Base-by-base conservation (phyloP, 1,140 invertebrate species). In the Atta colombica region DNA sequence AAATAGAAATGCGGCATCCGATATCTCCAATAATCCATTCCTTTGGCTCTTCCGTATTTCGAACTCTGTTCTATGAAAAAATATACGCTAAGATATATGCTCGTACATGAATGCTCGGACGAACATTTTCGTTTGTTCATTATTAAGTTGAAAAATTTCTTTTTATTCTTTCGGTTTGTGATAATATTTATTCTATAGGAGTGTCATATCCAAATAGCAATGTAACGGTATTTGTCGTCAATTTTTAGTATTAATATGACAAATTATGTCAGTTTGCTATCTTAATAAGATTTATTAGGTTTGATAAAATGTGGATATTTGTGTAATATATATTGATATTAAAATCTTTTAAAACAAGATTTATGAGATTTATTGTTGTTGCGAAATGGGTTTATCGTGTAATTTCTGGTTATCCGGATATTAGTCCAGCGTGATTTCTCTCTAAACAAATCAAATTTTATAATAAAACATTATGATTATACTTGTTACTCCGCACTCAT, bases 21-120 rank as follows among this genome's bases (percentile, higher is more conserved):
- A 88, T 87, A 88, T 87, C 72, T 53, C 28, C 84, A 63, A 87
- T 88, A 86, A 85, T 51, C 31, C 82, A 25, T 51, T 5, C 72
- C 60, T 53, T 65, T 14, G 60, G 45, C 35, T 53, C 61, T 77
- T 77, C 58, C 58, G 12, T 45, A 53, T 85, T 77, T 60, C 61
- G 51, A 78, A 31, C 49, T 65, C 7, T 65, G 28, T 2, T 65
- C 35, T 2, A 8, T 65, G 35, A 14, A 39, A 77, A 77, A 78
- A 78, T 28, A 6, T 35, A 65, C 28, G 39, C 12, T 7, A 28
- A 25, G 39, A 35, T 51, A n/a, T 45, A 45, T 0, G 39, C 25
- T 75, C 55, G 10, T 7, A 35, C 18, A 80, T 69, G 21, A 53
- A 80, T 55, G 14, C 14, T 45, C 39, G 12, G 2, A 39, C 4